These are phyloP conservation scores for Zaprionus capensis DNA, from an alignment of 1,140 invertebrate species.

Conservation along the genomic window DNA sequence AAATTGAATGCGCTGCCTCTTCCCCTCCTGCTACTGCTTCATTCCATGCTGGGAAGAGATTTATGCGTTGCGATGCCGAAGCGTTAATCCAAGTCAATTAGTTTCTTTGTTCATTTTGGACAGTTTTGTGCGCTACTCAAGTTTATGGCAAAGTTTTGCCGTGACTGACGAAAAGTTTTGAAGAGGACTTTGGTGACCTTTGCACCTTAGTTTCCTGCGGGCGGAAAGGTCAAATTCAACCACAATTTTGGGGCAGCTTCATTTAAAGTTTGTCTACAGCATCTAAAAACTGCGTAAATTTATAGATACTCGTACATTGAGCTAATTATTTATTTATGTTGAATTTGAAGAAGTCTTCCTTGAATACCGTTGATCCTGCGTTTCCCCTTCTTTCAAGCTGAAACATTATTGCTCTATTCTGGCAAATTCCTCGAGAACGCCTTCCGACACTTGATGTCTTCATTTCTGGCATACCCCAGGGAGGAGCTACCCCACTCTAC, in stretches of 20 bases:
- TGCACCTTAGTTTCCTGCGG: constrained; percentile 13
- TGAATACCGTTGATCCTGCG: neutral
- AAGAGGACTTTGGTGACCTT: constrained; percentile 49
- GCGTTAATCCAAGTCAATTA: constrained; percentile 81
- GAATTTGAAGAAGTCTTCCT: neutral
- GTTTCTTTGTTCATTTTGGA: constrained; percentile 76
- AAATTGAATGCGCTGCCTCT: constrained; percentile 22
- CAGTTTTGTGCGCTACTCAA: constrained; percentile 65
- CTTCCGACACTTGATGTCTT: constrained; percentile 63
- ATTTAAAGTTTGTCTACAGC: neutral
- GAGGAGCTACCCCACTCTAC: constrained; percentile 2
- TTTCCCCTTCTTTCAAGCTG: neutral
- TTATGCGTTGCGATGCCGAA: constrained; percentile 58
- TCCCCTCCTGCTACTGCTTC: neutral
- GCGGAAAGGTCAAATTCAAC: constrained; percentile 22
- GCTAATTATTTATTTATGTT: constrained; percentile 1
- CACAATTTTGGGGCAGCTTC: constrained; percentile 5
- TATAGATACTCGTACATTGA: neutral
- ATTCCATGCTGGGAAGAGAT: constrained; percentile 48
- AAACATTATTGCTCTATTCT: constrained; percentile 13
- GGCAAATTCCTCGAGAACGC: neutral
- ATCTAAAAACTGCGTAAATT: neutral
- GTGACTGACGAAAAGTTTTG: constrained; percentile 57
- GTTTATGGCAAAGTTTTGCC: constrained; percentile 72
- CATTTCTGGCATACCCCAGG: constrained; percentile 46